These are phyloP conservation scores for Myripristis murdjan DNA, from an alignment of 2,797 vertebrate genomes.

Conservation along the genomic window DNA sequence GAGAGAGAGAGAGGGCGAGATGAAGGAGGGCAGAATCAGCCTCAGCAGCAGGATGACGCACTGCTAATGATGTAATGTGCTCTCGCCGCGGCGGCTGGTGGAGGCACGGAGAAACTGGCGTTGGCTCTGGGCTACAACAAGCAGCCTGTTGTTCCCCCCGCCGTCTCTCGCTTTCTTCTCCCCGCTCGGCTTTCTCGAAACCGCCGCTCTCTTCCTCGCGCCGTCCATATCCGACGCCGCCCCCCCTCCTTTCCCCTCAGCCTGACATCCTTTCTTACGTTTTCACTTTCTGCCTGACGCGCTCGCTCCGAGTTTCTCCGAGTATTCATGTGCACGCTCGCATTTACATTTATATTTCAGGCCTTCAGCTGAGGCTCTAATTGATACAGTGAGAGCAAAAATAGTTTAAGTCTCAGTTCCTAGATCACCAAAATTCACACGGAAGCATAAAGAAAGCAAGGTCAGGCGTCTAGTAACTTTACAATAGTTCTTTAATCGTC, in stretches of 20 bases:
- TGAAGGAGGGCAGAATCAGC: conserved; percentile 45
- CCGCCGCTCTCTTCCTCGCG: not conserved
- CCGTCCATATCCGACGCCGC: too few relatives aligned
- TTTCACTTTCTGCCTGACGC: not conserved
- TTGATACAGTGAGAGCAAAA: too few relatives aligned
- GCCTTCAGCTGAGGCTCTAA: too few relatives aligned
- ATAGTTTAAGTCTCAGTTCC: too few relatives aligned
- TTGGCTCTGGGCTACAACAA: conserved; percentile 38
- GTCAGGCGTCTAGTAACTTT: too few relatives aligned
- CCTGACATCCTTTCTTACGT: not conserved
- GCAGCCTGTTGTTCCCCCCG: conserved; percentile 22
- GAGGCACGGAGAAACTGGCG: conserved; percentile 24
- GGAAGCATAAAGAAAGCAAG: too few relatives aligned
- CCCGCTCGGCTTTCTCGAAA: not conserved
- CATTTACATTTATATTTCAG: not conserved
- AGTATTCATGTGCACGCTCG: not conserved
- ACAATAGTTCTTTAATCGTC: too few relatives aligned
- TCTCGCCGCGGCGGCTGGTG: conserved; percentile 37
- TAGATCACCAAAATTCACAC: too few relatives aligned
- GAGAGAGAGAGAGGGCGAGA: conserved; percentile 29
- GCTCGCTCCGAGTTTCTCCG: not conserved
- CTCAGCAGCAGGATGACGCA: conserved; percentile 47
- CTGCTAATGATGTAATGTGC: conserved; percentile 68
- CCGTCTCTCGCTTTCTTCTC: not conserved
- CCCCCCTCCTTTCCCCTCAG: not conserved